Evolutionary conservation across 2,797 vertebrate species (phyloP).

Genomic region (Okamejei kenojei): DNA sequence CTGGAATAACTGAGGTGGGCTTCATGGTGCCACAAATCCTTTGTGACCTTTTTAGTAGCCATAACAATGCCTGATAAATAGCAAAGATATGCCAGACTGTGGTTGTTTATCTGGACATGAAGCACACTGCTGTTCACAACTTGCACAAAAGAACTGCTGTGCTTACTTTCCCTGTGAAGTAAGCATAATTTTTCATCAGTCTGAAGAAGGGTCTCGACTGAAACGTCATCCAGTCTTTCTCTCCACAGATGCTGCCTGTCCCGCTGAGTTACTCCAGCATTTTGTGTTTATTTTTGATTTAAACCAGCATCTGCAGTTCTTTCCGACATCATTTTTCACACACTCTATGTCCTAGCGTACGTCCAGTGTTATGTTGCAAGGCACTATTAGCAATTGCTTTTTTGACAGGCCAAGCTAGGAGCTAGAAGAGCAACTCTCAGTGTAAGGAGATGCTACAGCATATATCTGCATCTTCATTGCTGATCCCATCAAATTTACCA

Average conservation of each 20-base stretch:
- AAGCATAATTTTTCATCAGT: background rate
- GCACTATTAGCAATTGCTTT: background rate
- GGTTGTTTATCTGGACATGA: constrained; percentile 39
- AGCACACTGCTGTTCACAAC: constrained; percentile 7
- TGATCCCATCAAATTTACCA: background rate
- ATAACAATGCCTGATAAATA: constrained; percentile 57
- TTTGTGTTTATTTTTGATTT: no score
- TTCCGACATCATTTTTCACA: background rate
- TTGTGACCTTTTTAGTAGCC: constrained; percentile 55
- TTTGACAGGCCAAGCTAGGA: background rate
- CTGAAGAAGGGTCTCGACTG: no score
- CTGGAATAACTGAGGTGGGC: constrained; percentile 54
- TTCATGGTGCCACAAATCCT: constrained; percentile 50
- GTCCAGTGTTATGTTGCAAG: background rate
- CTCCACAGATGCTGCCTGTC: no score
- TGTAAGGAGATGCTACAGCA: background rate
- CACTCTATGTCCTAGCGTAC: background rate
- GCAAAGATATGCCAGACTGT: constrained; percentile 48
- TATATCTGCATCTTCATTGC: background rate
- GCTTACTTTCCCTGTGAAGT: background rate
- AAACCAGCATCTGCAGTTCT: no score
- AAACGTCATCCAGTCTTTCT: no score
- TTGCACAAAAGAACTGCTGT: background rate
- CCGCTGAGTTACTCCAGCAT: no score
- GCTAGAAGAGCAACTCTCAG: background rate